A percentile compares a stretch with the other conserved stretches of the same genome.
Evolutionary conservation across 2,113 vertebrate genomes (phyloP).

Genomic region (Eretmochelys imbricata): DNA sequence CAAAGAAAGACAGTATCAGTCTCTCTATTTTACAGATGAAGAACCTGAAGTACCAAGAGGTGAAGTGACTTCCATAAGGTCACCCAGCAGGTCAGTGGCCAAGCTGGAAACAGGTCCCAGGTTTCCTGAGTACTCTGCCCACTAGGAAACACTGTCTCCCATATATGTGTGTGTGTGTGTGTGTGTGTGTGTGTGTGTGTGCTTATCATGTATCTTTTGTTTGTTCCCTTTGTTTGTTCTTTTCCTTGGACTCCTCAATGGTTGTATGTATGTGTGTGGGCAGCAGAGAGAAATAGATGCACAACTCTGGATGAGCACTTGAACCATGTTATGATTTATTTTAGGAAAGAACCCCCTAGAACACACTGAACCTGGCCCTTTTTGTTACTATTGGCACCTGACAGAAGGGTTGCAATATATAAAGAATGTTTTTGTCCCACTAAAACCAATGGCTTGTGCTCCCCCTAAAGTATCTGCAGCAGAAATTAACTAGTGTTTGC

Average conservation of each 20-base stretch:
- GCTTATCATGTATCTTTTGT: background rate
- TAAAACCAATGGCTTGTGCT: background rate
- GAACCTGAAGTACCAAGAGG: too few species aligned
- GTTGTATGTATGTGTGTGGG: too few species aligned
- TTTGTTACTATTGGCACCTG: background rate
- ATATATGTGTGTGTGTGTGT: too few species aligned
- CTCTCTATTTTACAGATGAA: too few species aligned
- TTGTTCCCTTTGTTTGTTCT: background rate
- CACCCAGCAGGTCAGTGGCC: too few species aligned
- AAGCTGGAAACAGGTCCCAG: too few species aligned
- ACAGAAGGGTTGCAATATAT: background rate
- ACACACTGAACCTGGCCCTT: background rate
- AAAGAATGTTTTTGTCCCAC: background rate
- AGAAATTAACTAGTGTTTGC: background rate
- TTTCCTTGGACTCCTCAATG: too few species aligned
- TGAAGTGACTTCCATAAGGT: too few species aligned
- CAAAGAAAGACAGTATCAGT: too few species aligned
- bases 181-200: too few species aligned
- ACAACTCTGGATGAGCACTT: background rate
- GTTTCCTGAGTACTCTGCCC: too few species aligned
- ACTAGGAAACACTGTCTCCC: too few species aligned
- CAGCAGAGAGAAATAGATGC: background rate
- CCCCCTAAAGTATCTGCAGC: background rate
- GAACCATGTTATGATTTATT: background rate
- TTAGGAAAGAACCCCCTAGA: background rate